A percentile compares a stretch with the other conserved stretches of the same genome.
Evolutionary conservation across 1,140 invertebrate species (phyloP).

Genomic region (Drosophila trapezifrons): DNA sequence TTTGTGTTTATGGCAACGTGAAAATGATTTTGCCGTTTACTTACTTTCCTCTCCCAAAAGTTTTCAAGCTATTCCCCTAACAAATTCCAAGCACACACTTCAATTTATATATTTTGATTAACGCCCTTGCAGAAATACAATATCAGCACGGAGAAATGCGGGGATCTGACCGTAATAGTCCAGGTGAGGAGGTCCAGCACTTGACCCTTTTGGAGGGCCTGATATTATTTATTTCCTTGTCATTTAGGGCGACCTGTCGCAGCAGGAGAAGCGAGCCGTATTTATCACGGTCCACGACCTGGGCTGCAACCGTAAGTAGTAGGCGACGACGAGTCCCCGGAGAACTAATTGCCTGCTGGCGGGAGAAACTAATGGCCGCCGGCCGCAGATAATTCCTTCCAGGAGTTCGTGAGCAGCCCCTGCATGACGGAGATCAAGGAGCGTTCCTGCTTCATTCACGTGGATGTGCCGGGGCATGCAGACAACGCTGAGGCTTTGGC

Average conservation of each 20-base stretch:
- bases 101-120: slow-evolving; percentile 40
- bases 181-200: slow-evolving; percentile 85
- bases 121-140: slow-evolving; percentile 87
- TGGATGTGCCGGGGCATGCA: slow-evolving; percentile 95
- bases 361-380: slow-evolving; percentile 21
- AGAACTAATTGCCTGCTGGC: slow-evolving; percentile 4
- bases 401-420: slow-evolving; percentile 91
- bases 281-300: slow-evolving; percentile 96
- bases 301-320: slow-evolving; percentile 94
- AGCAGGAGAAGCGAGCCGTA: slow-evolving; percentile 91
- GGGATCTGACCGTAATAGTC: slow-evolving; percentile 88
- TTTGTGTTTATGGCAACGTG: slow-evolving; percentile 62
- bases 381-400: slow-evolving; percentile 88
- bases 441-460: slow-evolving; percentile 93
- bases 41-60: slow-evolving; percentile 32
- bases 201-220: background rate
- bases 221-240: slow-evolving; percentile 6
- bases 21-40: slow-evolving; percentile 62
- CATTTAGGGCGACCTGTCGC: slow-evolving; percentile 89
- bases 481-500: slow-evolving; percentile 90
- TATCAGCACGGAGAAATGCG: slow-evolving; percentile 88
- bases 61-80: slow-evolving; percentile 29
- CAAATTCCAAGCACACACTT: slow-evolving; percentile 32
- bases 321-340: slow-evolving; percentile 6
- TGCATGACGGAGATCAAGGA: slow-evolving; percentile 94